phyloP scores from a whole-genome alignment of 2,888 invertebrate species.

The Hypena proboscidalis region DNA sequence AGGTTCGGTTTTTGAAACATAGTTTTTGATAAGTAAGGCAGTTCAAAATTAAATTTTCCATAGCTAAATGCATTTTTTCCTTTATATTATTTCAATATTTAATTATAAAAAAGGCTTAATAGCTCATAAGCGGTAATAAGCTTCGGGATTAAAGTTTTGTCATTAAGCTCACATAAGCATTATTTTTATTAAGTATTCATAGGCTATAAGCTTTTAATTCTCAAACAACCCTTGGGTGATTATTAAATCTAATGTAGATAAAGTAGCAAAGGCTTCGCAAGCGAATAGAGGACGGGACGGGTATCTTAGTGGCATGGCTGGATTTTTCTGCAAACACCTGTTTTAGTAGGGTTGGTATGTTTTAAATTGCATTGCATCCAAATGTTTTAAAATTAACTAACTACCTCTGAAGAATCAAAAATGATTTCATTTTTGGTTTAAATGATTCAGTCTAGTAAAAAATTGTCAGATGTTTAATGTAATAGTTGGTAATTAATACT shows the following conservation, averaged over 20 bases:
- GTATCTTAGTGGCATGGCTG: constrained; percentile 48
- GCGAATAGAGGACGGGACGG: constrained; percentile 31
- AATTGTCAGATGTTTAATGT: too few relatives aligned
- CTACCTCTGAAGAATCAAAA: too few relatives aligned
- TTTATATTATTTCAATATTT: too few relatives aligned
- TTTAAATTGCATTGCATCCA: neutral
- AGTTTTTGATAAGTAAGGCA: too few relatives aligned
- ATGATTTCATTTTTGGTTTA: too few relatives aligned
- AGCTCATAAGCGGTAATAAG: neutral
- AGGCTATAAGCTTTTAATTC: constrained; percentile 25
- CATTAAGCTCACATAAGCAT: constrained; percentile 16
- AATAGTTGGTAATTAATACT: too few relatives aligned
- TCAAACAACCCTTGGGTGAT: constrained; percentile 22
- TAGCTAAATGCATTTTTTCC: too few relatives aligned
- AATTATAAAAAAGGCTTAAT: neutral
- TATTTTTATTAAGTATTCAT: constrained; percentile 39
- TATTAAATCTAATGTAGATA: constrained; percentile 41
- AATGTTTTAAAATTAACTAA: neutral
- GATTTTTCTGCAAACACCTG: constrained; percentile 50
- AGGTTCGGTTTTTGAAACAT: too few relatives aligned
- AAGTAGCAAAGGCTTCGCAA: constrained; percentile 19
- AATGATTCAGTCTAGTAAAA: too few relatives aligned
- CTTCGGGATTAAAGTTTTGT: constrained; percentile 10
- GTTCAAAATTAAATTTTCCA: too few relatives aligned
- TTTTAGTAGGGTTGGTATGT: constrained; percentile 40